Evolutionary conservation across 2,888 invertebrate species (phyloP).

Genomic region (Chesias legatella): DNA sequence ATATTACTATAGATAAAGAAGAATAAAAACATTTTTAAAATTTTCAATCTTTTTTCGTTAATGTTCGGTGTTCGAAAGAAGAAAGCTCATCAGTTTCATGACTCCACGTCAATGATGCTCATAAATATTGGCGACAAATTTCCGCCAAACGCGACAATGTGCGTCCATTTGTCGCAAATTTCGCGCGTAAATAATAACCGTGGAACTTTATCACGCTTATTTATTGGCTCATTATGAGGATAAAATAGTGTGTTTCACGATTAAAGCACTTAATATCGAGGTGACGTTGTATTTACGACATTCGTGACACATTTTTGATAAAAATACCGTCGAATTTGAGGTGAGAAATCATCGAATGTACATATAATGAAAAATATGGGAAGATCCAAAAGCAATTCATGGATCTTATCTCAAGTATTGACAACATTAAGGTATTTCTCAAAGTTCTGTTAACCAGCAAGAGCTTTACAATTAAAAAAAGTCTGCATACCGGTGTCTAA

Average conservation of each 20-base stretch:
- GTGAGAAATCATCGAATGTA: no score
- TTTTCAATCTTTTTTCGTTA: no score
- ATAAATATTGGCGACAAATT: slow-evolving; percentile 69
- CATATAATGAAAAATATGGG: no score
- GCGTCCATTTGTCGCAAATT: slow-evolving; percentile 63
- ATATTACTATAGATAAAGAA: no score
- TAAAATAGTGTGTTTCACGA: slow-evolving; percentile 36
- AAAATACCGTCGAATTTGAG: no score
- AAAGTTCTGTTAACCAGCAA: no score
- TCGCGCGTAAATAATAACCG: slow-evolving; percentile 66
- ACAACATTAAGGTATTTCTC: no score
- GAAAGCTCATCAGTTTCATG: slow-evolving; percentile 32
- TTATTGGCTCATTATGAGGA: slow-evolving; percentile 67
- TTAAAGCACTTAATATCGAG: slow-evolving; percentile 6
- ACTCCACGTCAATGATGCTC: slow-evolving; percentile 45
- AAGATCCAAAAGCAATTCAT: no score
- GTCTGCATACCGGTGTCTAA: neutral
- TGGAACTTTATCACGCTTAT: slow-evolving; percentile 64
- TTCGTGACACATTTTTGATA: no score
- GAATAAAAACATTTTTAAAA: neutral
- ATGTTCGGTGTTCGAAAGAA: no score
- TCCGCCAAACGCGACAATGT: slow-evolving; percentile 68
- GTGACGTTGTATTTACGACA: neutral
- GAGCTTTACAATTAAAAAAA: no score
- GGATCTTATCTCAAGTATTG: no score